Evolutionary conservation across 2,113 vertebrate genomes (phyloP), one percentile per base, ranked within the genome.

Genomic region (Myiozetetes cayanensis): DNA sequence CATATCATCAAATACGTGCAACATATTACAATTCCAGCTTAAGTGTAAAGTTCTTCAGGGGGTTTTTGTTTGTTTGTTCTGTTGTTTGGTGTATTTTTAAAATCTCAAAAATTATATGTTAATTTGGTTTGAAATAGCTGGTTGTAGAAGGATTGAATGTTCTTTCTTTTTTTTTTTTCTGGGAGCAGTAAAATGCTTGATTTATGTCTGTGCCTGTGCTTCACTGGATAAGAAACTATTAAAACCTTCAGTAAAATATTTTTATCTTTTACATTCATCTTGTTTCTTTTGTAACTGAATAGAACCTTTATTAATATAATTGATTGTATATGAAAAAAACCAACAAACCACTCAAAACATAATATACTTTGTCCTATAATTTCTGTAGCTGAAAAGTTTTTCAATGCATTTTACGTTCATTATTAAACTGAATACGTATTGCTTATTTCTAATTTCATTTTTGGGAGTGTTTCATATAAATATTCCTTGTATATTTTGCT

Each of bases 281-380:
- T 94, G 30, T 83, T 91, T 93, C 62, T 95, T 93, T 61, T 65
- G 16, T 59, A 93, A 74, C 8, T 62, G 72, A 70, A 59, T 8
- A 41, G 23, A 89, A 56, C 22, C 16, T 85, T 79, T 81, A 35
- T 74, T 78, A 55, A 78, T 93, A 33, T 47, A 55, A 21, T 66
- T 75, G 53, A 37, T 2, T 35, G 21, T 47, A 46, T 49, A 67
- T 16, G 14, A 58, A 85, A 78, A 77, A 93, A 76, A 56, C 2
- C 0, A 2, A 24, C 21, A 20, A 63, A 30, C 3, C 5, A 21
- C 2, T 9, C 24, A 50, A 31, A 33, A 41, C 1, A 3, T 24
- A 65, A 59, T 22, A 30, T 27, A 31, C 22, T 94, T 85, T 80
- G 13, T 15, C 18, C 39, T 83, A 9, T 71, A 30, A 88, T 65